phyloP scores from a whole-genome alignment of 2,797 vertebrate species.

The Moxostoma hubbsi region DNA sequence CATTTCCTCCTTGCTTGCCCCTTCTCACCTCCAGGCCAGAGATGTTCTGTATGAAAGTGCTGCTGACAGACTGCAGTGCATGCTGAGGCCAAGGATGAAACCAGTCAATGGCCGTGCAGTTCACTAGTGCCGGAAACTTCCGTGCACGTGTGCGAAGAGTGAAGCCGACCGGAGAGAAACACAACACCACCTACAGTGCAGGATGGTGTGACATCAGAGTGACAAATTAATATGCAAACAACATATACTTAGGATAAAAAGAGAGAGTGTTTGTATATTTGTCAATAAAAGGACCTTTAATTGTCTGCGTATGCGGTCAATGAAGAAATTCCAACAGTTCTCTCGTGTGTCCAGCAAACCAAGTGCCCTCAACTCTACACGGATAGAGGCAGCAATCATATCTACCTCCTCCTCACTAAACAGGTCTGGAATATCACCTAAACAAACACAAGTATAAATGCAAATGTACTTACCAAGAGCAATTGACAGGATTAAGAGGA shows the following conservation, averaged over 20 bases:
- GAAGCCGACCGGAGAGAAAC: constrained; percentile 81
- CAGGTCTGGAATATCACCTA: constrained; percentile 78
- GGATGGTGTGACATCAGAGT: not conserved
- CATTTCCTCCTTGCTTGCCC: not conserved
- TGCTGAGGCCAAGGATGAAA: constrained; percentile 74
- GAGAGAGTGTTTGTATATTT: too few relatives aligned
- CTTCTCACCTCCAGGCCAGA: constrained; percentile 71
- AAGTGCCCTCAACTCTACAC: constrained; percentile 77
- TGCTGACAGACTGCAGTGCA: constrained; percentile 77
- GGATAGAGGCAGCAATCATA: constrained; percentile 76
- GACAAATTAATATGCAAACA: not conserved
- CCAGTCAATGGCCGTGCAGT: constrained; percentile 74
- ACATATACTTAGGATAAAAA: not conserved
- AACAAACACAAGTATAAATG: constrained; percentile 29
- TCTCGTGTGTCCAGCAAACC: constrained; percentile 77
- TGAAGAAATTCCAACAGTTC: constrained; percentile 83
- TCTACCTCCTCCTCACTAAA: constrained; percentile 80
- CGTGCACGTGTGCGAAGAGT: constrained; percentile 73
- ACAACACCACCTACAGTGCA: constrained; percentile 75
- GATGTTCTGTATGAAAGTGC: constrained; percentile 78
- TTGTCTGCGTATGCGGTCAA: constrained; percentile 71
- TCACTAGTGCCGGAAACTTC: constrained; percentile 79
- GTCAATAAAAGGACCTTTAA: constrained; percentile 59
- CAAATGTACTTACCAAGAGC: not conserved
- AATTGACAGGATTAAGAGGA: not conserved